phyloP scores from a whole-genome alignment of 2,113 vertebrate genomes.

The Oriolus oriolus region DNA sequence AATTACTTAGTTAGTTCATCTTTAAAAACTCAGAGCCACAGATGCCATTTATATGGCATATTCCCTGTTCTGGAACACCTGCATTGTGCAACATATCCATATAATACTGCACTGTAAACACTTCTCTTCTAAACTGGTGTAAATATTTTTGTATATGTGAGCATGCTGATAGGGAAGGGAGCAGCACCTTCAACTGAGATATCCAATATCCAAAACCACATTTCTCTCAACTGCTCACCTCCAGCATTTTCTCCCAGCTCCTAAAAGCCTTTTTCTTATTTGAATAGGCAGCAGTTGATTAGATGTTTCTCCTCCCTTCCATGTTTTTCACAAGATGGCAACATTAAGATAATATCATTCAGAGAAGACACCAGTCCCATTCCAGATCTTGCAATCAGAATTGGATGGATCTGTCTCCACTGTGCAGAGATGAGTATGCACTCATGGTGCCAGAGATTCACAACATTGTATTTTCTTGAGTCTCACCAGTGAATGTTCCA shows the following conservation, averaged over 20 bases:
- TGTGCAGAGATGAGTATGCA: not conserved
- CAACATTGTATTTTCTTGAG: not conserved
- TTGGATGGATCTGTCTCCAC: not conserved
- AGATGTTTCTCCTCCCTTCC: not conserved
- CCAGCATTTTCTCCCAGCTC: not conserved
- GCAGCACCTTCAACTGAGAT: not conserved
- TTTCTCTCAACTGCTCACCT: not conserved
- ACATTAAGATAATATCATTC: not conserved
- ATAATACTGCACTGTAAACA: not conserved
- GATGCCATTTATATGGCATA: not conserved
- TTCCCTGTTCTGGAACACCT: not conserved
- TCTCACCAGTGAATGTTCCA: not conserved
- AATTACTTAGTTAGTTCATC: not conserved
- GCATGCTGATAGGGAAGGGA: not conserved
- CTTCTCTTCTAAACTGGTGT: not conserved
- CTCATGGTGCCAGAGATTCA: not conserved
- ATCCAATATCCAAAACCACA: rapidly evolving
- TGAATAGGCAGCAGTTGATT: not conserved
- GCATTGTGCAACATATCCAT: not conserved
- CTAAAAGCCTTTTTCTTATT: not conserved
- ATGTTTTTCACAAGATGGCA: not conserved
- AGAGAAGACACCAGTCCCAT: not conserved
- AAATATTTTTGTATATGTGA: not conserved
- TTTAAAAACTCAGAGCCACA: not conserved
- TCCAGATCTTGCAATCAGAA: not conserved